phyloP scores from a whole-genome alignment of 1,140 invertebrate genomes.

The Psilanteris sp. region DNA sequence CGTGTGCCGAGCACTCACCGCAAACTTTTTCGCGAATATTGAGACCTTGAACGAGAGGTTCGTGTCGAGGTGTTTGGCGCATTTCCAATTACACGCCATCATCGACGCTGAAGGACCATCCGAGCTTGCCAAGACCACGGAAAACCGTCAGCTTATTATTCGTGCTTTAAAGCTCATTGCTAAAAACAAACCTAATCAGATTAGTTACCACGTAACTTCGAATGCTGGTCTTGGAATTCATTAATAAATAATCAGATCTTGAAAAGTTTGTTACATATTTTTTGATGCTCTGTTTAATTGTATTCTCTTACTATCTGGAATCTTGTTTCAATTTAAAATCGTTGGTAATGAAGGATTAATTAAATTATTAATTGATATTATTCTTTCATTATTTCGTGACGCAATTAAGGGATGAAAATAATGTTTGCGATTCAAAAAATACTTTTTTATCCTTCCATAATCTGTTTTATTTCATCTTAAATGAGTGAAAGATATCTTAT shows the following conservation, averaged over 20 bases:
- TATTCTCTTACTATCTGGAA: no score
- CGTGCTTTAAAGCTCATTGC: slow-evolving; percentile 33
- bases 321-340: no score
- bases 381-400: no score
- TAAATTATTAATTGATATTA: no score
- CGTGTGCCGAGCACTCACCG: slow-evolving; percentile 26
- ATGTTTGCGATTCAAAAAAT: no score
- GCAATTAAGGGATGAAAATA: no score
- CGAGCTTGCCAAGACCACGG: slow-evolving; percentile 21
- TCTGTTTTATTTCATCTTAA: no score
- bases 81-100: slow-evolving; percentile 53
- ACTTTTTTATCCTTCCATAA: no score
- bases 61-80: slow-evolving; percentile 35
- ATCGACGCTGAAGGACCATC: slow-evolving; percentile 30
- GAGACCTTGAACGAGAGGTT: slow-evolving; percentile 53
- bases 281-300: no score
- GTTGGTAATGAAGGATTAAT: no score
- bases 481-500: no score
- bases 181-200: slow-evolving; percentile 55
- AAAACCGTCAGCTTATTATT: slow-evolving; percentile 36
- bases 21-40: slow-evolving; percentile 54
- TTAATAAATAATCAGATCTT: slow-evolving; percentile 11
- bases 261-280: slow-evolving; percentile 1
- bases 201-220: slow-evolving; percentile 28
- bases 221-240: slow-evolving; percentile 20